Base-by-base conservation (phyloP, 2,797 vertebrate species). In the Carduelis carduelis region DNA sequence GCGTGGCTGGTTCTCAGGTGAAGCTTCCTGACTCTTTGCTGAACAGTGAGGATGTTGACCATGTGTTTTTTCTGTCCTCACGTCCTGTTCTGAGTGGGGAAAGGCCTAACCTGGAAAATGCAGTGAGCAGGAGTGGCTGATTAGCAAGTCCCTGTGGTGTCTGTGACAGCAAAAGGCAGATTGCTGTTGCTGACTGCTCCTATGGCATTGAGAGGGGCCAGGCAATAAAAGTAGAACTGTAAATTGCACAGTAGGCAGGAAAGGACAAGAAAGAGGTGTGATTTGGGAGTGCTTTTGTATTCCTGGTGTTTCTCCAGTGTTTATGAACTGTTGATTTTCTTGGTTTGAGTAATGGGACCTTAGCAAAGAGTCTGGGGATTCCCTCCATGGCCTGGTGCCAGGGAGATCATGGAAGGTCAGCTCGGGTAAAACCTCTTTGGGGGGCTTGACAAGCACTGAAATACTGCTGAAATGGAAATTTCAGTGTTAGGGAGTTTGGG, bases 41-140 rank as follows among this genome's bases (percentile, higher is more conserved):
- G 65, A 63, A 37, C 49, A 27, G 20, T 21, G 37, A 34, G 35
- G 41, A 9, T 3, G 1, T 27, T 56, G 63, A 10, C 56, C 1
- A 0, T 11, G 56, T 4, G 5, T 6, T 34, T 65, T 41, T 47
- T 8, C 11, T 61, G 17, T 64, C 19, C 46, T 37, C 7, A 0
- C 5, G 4, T 43, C 52, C 52, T 83, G 12, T 59, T 41, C n/a
- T 39, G 50, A 14, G 2, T 5, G 1, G 1, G 7, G 23, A 65
- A 37, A 43, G 46, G n/a, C 44, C 30, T 28, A 8, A 12, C 26
- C 10, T 66, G 47, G 21, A 34, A 61, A 47, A 34, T 19, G n/a
- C 11, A 71, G 53, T 0, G 4, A 56, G 59, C 53, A 27, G 44
- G 34, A n/a, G 39, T 27, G 65, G n/a, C 64, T 69, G 14, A 16